A percentile compares a stretch with the other conserved stretches of the same genome.
Conservation (phyloP, 2,797 vertebrate genomes). For the Ceyx erithaca region DNA sequence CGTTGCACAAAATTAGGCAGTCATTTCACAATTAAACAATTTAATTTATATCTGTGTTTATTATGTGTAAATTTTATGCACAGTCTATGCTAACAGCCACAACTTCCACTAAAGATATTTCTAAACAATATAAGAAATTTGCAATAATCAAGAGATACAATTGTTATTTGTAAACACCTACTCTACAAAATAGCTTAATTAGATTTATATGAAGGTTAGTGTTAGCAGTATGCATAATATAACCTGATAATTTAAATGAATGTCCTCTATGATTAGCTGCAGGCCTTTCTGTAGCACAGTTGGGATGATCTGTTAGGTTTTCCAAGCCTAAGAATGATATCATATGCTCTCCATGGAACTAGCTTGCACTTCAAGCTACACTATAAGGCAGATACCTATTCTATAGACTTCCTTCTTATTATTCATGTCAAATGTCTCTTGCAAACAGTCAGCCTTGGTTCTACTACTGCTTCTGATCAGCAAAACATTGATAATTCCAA, state of each 20-base stretch:
- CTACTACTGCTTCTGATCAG: neutral
- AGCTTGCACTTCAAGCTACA: neutral
- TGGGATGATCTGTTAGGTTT: neutral
- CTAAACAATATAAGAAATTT: neutral
- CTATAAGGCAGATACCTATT: neutral
- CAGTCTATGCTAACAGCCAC: neutral
- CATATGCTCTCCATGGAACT: neutral
- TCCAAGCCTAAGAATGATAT: neutral
- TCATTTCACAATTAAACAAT: neutral
- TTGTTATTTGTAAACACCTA: neutral
- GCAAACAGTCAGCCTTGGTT: neutral
- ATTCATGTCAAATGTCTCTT: neutral
- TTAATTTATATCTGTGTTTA: neutral
- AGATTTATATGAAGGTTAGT: neutral
- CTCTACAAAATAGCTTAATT: neutral
- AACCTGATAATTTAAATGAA: neutral
- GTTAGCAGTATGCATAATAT: neutral
- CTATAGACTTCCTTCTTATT: neutral
- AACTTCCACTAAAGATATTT: neutral
- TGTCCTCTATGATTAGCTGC: neutral
- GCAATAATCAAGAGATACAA: neutral
- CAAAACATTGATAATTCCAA: neutral
- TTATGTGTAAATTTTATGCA: neutral
- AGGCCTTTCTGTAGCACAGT: neutral
- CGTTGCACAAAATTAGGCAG: neutral